Evolutionary conservation across 2,113 vertebrate genomes (phyloP).

Genomic region (Nannobrachium achirus): DNA sequence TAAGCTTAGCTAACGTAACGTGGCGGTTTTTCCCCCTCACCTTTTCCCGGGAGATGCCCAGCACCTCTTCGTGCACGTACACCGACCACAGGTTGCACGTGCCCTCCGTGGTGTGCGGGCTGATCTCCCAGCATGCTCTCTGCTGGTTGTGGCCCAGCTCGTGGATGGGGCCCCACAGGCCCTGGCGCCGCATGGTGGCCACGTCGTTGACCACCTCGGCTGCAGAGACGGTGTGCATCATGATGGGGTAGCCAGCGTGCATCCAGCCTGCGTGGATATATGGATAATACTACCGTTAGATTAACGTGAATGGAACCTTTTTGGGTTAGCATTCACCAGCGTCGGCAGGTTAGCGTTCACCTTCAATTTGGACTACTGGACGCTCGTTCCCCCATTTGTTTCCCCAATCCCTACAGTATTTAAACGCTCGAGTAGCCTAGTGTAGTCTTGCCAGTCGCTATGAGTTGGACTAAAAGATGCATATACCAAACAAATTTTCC

Average conservation of each 20-base stretch:
- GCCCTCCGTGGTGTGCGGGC: conserved; percentile 79
- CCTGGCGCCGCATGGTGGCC: not conserved
- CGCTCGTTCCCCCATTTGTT: too few relatives aligned
- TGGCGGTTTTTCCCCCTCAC: conserved; percentile 21
- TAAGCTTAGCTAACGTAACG: too few relatives aligned
- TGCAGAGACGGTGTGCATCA: conserved; percentile 41
- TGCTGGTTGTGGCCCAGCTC: conserved; percentile 86
- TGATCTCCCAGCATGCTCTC: conserved; percentile 80
- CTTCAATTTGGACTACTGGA: not conserved
- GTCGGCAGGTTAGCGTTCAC: too few relatives aligned
- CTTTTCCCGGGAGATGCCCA: conserved; percentile 62
- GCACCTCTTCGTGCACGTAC: conserved; percentile 76
- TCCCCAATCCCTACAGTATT: too few relatives aligned
- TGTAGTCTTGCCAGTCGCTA: too few relatives aligned
- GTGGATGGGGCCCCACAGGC: conserved; percentile 72
- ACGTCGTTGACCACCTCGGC: conserved; percentile 25
- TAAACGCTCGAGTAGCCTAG: too few relatives aligned
- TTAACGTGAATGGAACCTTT: too few relatives aligned
- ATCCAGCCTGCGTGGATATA: conserved; percentile 76
- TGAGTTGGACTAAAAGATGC: too few relatives aligned
- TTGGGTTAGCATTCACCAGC: too few relatives aligned
- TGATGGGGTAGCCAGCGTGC: conserved; percentile 84
- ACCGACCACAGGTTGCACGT: conserved; percentile 87
- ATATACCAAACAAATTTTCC: too few relatives aligned
- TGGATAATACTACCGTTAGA: too few relatives aligned